These are phyloP conservation scores for Amphiprion percula DNA, from an alignment of 2,113 vertebrate species.

Conservation along the genomic window DNA sequence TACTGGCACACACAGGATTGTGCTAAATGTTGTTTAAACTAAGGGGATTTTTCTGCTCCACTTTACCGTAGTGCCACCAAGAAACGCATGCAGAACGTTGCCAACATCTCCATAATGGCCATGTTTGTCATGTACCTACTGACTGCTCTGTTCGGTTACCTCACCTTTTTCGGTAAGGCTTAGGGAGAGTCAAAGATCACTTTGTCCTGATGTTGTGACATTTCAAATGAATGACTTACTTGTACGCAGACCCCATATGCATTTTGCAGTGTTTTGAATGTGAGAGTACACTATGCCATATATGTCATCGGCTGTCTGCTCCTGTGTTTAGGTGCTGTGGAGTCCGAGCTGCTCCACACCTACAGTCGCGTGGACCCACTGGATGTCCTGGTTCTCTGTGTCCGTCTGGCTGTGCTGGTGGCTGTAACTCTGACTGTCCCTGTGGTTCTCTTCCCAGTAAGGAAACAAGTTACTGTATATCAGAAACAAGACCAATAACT, in stretches of 20 bases:
- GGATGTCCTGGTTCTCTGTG: conserved; percentile 87
- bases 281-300: neutral
- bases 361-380: conserved; percentile 83
- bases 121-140: conserved; percentile 92
- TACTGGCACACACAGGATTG: neutral
- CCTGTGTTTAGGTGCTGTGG: conserved; percentile 78
- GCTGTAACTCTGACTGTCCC: conserved; percentile 91
- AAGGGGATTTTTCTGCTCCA: neutral
- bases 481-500: too few species aligned
- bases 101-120: conserved; percentile 88
- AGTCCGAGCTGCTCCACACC: conserved; percentile 89
- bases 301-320: neutral
- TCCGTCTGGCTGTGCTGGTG: conserved; percentile 88
- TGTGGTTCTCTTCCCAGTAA: conserved; percentile 91
- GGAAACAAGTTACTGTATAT: neutral
- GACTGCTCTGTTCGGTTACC: conserved; percentile 90
- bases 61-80: conserved; percentile 82
- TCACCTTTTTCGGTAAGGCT: conserved; percentile 89
- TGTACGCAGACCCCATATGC: neutral
- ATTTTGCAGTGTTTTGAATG: conserved; percentile 32
- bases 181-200: conserved; percentile 37
- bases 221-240: conserved; percentile 40
- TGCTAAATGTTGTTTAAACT: neutral
- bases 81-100: conserved; percentile 89
- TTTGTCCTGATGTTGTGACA: conserved; percentile 7